phyloP scores from a whole-genome alignment of 1,140 invertebrate species.

The Phocides pigmalion region DNA sequence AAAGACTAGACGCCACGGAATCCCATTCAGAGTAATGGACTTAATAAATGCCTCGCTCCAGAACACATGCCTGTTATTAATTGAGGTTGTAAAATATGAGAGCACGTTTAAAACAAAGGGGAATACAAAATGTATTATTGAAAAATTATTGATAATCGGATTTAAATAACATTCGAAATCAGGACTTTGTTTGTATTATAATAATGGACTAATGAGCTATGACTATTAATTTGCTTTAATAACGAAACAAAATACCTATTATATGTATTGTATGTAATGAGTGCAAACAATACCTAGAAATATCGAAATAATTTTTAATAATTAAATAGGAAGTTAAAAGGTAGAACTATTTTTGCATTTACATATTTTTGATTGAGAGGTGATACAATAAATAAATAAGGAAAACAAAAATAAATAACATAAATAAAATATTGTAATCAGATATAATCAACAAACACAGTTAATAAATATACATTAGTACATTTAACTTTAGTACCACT shows the following conservation, averaged over 20 bases:
- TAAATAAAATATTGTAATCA: not conserved
- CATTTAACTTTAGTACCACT: slow-evolving; percentile 10
- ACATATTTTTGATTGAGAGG: too few relatives aligned
- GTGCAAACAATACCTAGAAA: too few relatives aligned
- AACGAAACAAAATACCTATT: too few relatives aligned
- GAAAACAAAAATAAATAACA: not conserved
- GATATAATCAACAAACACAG: not conserved
- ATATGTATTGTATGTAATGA: too few relatives aligned
- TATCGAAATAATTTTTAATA: too few relatives aligned
- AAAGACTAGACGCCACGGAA: slow-evolving; percentile 28
- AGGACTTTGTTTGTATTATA: too few relatives aligned
- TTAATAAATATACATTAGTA: slow-evolving; percentile 2
- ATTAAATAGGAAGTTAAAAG: too few relatives aligned
- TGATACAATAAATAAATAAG: too few relatives aligned
- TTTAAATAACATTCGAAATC: not conserved
- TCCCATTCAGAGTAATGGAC: slow-evolving; percentile 22
- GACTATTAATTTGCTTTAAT: too few relatives aligned
- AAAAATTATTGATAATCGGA: not conserved
- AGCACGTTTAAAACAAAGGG: slow-evolving; percentile 14
- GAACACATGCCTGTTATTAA: slow-evolving; percentile 22
- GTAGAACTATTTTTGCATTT: too few relatives aligned
- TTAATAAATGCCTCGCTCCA: slow-evolving; percentile 17
- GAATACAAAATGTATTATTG: not conserved
- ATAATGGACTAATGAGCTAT: too few relatives aligned
- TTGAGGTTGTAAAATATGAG: slow-evolving; percentile 21